A percentile compares a stretch with the other conserved stretches of the same genome.
phyloP scores from a whole-genome alignment of 2,113 vertebrate species.

The Cervus canadensis region DNA sequence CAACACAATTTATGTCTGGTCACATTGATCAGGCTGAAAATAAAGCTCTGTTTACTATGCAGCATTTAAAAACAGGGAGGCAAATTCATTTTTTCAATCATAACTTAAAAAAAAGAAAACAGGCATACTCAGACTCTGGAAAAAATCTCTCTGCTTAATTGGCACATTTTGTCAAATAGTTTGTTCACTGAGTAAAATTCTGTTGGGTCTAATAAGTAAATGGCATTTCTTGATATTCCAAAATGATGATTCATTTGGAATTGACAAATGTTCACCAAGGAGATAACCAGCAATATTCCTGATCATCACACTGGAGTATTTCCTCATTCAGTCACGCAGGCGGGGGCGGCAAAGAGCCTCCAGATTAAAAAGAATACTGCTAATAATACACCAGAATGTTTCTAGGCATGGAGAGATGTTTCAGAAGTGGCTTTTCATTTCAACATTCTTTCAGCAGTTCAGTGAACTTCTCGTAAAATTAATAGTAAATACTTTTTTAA shows the following conservation, averaged over 20 bases:
- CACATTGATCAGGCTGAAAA: background rate
- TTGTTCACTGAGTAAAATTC: background rate
- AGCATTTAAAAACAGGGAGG: background rate
- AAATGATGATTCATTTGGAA: slow-evolving; percentile 26
- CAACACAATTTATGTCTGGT: background rate
- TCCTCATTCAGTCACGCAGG: slow-evolving; percentile 43
- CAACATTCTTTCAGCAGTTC: slow-evolving; percentile 64
- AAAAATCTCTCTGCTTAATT: background rate
- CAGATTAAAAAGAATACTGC: slow-evolving; percentile 1
- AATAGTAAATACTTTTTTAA: slow-evolving; percentile 51
- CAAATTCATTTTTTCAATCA: slow-evolving; percentile 3
- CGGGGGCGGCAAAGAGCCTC: slow-evolving; percentile 65
- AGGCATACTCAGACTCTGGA: background rate
- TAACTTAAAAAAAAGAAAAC: slow-evolving; percentile 32
- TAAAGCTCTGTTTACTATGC: background rate
- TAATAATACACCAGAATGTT: slow-evolving; percentile 12
- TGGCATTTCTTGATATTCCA: background rate
- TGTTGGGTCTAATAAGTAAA: slow-evolving; percentile 5
- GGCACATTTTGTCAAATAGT: background rate
- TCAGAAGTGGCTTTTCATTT: slow-evolving; percentile 42
- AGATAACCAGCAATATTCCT: background rate
- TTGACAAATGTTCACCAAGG: background rate
- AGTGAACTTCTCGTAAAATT: slow-evolving; percentile 61
- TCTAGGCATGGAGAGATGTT: slow-evolving; percentile 47
- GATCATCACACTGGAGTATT: slow-evolving; percentile 12